These are phyloP conservation scores for Lepilemur ruficaudatus DNA, from an alignment of 2,797 vertebrate species.

Conservation along the genomic window DNA sequence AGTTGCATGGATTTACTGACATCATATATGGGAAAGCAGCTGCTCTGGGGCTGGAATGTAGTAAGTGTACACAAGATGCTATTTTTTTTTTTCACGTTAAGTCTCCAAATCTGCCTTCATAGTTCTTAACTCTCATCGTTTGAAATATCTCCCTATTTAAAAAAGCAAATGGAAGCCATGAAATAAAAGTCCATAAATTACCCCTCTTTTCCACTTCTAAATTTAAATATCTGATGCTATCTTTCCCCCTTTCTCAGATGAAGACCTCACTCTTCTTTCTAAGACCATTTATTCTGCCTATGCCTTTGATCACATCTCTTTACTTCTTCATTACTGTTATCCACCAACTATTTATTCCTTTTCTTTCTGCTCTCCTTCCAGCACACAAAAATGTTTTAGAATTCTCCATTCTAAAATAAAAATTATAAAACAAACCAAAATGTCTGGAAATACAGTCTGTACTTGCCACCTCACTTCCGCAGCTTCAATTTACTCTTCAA, in stretches of 20 bases:
- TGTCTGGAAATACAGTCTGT: not conserved
- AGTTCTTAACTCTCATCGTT: not conserved
- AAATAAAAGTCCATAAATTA: not conserved
- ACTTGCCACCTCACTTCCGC: not conserved
- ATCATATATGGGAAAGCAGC: not conserved
- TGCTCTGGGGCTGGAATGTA: not conserved
- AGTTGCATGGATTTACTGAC: not conserved
- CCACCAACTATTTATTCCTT: not conserved
- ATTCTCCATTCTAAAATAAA: not conserved
- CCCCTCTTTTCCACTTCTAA: not conserved
- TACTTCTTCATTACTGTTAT: not conserved
- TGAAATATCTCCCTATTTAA: not conserved
- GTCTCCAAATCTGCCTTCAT: not conserved
- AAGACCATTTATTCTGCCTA: not conserved
- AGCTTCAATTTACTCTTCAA: not conserved
- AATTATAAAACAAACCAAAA: not conserved
- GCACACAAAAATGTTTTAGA: not conserved
- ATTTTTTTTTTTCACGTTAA: not conserved
- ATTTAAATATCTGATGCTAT: not conserved
- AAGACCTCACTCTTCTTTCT: not conserved
- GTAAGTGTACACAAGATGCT: not conserved
- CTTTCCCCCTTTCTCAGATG: not conserved
- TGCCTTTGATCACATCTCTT: not conserved
- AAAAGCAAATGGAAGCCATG: not conserved
- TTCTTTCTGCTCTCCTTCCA: not conserved